These are phyloP conservation scores for Drosophila nasuta DNA, from an alignment of 1,140 invertebrate species.

Conservation along the genomic window DNA sequence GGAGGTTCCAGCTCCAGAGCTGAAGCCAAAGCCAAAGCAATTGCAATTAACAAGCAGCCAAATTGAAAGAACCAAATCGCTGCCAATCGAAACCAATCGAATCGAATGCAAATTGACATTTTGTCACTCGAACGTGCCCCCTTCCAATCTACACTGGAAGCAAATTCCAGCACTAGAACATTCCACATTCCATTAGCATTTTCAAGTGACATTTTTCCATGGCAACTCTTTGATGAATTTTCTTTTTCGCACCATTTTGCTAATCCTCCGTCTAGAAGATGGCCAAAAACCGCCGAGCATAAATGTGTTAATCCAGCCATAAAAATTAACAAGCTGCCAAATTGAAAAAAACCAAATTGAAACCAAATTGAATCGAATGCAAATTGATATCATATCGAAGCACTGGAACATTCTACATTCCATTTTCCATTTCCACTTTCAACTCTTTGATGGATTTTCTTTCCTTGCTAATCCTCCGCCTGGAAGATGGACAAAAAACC, in stretches of 20 bases:
- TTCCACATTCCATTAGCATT: conserved; percentile 45
- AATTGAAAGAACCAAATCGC: conserved; percentile 36
- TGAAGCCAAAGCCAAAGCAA: background rate
- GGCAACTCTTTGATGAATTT: conserved; percentile 14
- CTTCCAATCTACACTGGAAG: background rate
- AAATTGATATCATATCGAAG: conserved; percentile 78
- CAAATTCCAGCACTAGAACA: conserved; percentile 30
- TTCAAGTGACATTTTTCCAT: conserved; percentile 37
- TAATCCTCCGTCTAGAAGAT: too few species aligned
- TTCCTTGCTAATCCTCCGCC: too few species aligned
- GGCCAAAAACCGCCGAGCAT: too few species aligned
- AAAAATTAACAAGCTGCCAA: conserved; percentile 64
- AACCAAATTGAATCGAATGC: conserved; percentile 64
- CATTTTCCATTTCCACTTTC: conserved; percentile 50
- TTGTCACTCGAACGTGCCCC: conserved; percentile 77
- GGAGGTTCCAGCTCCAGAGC: background rate
- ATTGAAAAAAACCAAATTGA: conserved; percentile 22
- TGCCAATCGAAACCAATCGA: conserved; percentile 48
- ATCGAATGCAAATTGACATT: conserved; percentile 83
- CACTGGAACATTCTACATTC: conserved; percentile 20
- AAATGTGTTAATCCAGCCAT: too few species aligned
- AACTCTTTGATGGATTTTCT: background rate
- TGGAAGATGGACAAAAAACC: too few species aligned
- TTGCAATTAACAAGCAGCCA: conserved; percentile 70
- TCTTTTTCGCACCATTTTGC: too few species aligned